Evolutionary conservation across 2,888 invertebrate genomes (phyloP), one percentile per base, ranked within the genome.

Genomic region (Melangyna quadrimaculata): DNA sequence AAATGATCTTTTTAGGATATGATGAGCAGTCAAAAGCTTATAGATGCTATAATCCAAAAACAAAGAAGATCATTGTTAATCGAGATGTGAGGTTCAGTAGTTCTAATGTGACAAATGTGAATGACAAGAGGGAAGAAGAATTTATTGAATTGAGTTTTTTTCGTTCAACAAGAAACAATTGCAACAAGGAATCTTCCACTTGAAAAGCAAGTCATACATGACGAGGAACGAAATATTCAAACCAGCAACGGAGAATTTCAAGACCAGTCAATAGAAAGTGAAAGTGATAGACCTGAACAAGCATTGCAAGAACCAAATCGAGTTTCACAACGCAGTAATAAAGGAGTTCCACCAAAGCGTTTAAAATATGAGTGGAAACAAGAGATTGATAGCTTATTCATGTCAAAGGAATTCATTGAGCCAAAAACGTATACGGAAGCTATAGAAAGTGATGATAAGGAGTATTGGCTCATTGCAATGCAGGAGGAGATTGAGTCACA

Each of bases 1-100:
- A 87, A 77, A 79, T 83, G 77, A 73, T 87, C 67, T 88, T 89
- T 51, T 17, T 88, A 0, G 88, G 88, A 14, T 88, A 88, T 53
- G 80, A 87, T 45, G 51, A 73, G 14, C 45, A 87, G 5, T 88
- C 88, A 19, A 88, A 88, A 78, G 88, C 87, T 48, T 88, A 78
- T 63, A 71, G 88, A 37, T 81, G 87, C 32, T 87, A 67, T 40
- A 40, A 79, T 57, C 43, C 53, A 45, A 35, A 9, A 17, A 35
- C 53, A 12, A 59, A 59, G 14, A 77, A 70, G 51, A 27, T 87
- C 7, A 61, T 75, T 3, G 61, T 86, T 1, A 87, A 83, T 77
- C 70, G 80, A 8, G 87, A 83, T 53, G 79, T 87, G 1, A 27
- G 8, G 67, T 79, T 59, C 24, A 22, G 43, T 19, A 8, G 17